Evolutionary conservation across 2,113 vertebrate genomes (phyloP).

Genomic region (Odocoileus virginianus): DNA sequence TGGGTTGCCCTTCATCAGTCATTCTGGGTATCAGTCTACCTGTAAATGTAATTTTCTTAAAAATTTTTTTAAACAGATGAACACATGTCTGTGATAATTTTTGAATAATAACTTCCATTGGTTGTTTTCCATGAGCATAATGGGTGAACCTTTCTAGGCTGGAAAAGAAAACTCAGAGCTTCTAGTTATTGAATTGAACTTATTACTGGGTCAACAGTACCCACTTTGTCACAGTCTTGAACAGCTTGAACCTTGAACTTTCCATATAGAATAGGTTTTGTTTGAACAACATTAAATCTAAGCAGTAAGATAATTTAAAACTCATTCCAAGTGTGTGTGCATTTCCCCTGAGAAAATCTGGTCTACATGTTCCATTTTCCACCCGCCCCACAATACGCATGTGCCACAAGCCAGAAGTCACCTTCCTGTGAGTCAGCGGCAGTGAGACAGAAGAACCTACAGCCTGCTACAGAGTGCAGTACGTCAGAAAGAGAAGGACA

Average conservation of each 20-base stretch:
- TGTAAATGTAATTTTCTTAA: background rate
- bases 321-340: background rate
- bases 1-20: background rate
- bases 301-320: background rate
- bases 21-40: background rate
- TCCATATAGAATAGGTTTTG: background rate
- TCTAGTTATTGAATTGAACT: background rate
- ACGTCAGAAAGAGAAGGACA: background rate
- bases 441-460: background rate
- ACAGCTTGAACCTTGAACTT: background rate
- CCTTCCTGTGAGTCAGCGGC: background rate
- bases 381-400: too few species aligned
- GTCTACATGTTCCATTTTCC: fast-evolving
- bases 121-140: background rate
- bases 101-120: background rate
- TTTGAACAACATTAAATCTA: background rate
- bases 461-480: background rate
- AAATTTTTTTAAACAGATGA: background rate
- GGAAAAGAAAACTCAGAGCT: background rate
- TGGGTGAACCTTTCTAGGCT: background rate
- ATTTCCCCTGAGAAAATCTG: background rate
- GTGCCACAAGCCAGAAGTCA: too few species aligned
- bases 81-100: background rate
- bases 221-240: background rate
- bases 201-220: background rate